Evolutionary conservation across 2,888 invertebrate species (phyloP).

Genomic region (Autographa gamma): DNA sequence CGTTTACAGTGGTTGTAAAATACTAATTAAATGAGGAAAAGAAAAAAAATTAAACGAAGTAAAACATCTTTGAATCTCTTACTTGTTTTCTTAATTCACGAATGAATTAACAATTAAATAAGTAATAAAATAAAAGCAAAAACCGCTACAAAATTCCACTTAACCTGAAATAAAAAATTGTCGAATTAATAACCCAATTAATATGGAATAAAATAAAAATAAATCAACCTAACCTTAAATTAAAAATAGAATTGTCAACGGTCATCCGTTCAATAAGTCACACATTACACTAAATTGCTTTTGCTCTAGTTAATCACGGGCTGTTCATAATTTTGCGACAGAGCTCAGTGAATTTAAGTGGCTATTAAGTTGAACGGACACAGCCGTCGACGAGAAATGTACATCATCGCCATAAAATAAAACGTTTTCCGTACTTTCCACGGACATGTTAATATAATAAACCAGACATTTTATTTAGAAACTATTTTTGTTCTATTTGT

Average conservation of each 20-base stretch:
- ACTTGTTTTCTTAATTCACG: too few species aligned
- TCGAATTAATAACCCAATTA: too few species aligned
- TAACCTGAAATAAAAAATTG: neutral
- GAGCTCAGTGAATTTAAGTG: conserved; percentile 50
- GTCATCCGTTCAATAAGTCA: conserved; percentile 9
- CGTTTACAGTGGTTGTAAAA: too few species aligned
- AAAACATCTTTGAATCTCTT: too few species aligned
- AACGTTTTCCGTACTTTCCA: conserved; percentile 7
- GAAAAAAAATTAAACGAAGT: too few species aligned
- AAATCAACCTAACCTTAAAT: neutral
- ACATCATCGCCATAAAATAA: conserved; percentile 19
- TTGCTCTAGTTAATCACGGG: conserved; percentile 21
- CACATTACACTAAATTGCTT: conserved; percentile 17
- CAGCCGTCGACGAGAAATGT: conserved; percentile 23
- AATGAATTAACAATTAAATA: too few species aligned
- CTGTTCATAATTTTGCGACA: conserved; percentile 34
- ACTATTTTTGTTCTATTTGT: neutral
- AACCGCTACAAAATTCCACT: too few species aligned
- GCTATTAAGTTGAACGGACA: conserved; percentile 40
- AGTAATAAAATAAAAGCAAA: too few species aligned
- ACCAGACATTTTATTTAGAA: neutral
- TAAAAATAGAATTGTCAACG: neutral
- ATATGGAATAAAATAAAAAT: too few species aligned
- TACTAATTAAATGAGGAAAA: too few species aligned
- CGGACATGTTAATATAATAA: neutral